Evolutionary conservation across 2,888 invertebrate species (phyloP), one percentile per base, ranked within the genome.

Genomic region (Toxonevra muliebris): DNA sequence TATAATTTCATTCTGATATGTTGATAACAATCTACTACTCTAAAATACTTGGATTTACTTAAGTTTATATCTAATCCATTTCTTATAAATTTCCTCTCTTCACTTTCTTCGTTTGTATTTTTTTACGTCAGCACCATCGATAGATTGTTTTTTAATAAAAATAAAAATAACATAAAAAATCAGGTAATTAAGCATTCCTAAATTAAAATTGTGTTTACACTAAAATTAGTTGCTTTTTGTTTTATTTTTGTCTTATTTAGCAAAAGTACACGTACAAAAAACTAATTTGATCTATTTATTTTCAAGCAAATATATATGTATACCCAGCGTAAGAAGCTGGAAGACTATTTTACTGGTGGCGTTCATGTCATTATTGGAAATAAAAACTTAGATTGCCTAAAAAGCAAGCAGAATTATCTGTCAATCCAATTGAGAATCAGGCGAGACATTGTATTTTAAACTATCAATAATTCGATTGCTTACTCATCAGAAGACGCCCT

Each of bases 141-240:
- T 43, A 43, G 7, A 50, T 30, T 30, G 30, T 30, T 30, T 30
- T 30, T 2, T 30, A 30, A 30, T 30, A 30, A 30, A 30, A 7
- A 30, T 17, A 5, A n/a, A 20, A 17, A 20, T 20, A n/a, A 45
- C 48, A 17, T 74, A 66, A 65, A 71, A 70, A 74, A 74, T 74
- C 73, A 74, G 73, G 73, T 74, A 74, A 66, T 68, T 66, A 71
- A 74, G 70, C 73, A 61, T 66, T 66, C 53, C 54, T 66, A 43
- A 59, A 12, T 65, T 65, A 58, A 52, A 50, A 58, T 52, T 58
- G 57, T 58, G 58, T 65, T 65, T 59, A 58, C 58, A 65, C 65
- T 59, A 65, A 65, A 65, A 58, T 52, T 30, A 30, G 30, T 30
- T 30, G 30, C 41, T 50, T 57, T 19, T 57, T 45, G 41, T 54